Evolutionary conservation across 2,113 vertebrate species (phyloP).

Genomic region (Stegastes partitus): DNA sequence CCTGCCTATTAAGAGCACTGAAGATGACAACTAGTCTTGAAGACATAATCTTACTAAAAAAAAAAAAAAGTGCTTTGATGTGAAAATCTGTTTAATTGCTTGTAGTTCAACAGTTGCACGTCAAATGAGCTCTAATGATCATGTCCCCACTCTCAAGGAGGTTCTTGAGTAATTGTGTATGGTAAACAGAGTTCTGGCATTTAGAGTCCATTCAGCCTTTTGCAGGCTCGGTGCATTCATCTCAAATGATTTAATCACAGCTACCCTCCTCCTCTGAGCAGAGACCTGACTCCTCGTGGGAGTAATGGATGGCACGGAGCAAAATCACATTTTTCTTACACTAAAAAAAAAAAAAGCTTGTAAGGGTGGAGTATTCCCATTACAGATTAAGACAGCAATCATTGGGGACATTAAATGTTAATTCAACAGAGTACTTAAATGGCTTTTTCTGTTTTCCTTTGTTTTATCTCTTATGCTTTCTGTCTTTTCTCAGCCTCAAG

Average conservation of each 20-base stretch:
- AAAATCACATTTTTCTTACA: not conserved
- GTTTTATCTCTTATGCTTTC: not conserved
- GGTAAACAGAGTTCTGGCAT: slow-evolving; percentile 51
- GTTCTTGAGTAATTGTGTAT: slow-evolving; percentile 7
- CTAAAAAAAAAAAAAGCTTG: not conserved
- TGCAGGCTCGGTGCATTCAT: slow-evolving; percentile 26
- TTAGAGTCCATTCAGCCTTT: slow-evolving; percentile 50
- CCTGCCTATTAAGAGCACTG: too few species aligned
- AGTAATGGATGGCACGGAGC: slow-evolving; percentile 1
- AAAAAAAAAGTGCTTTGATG: not conserved
- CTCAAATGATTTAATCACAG: slow-evolving; percentile 40
- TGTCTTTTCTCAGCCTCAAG: not conserved
- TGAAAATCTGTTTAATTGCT: slow-evolving; percentile 4
- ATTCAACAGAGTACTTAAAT: not conserved
- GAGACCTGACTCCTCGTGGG: slow-evolving; percentile 12
- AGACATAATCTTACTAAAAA: not conserved
- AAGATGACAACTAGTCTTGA: not conserved
- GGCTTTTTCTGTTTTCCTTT: not conserved
- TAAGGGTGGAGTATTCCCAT: not conserved
- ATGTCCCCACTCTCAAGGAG: not conserved
- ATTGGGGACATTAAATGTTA: slow-evolving; percentile 8
- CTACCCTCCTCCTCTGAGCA: not conserved
- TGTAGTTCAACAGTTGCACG: not conserved
- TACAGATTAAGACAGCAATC: slow-evolving; percentile 5
- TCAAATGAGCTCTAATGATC: slow-evolving; percentile 28